Evolutionary conservation across 2,888 invertebrate species (phyloP).

Genomic region (Rapana venosa): DNA sequence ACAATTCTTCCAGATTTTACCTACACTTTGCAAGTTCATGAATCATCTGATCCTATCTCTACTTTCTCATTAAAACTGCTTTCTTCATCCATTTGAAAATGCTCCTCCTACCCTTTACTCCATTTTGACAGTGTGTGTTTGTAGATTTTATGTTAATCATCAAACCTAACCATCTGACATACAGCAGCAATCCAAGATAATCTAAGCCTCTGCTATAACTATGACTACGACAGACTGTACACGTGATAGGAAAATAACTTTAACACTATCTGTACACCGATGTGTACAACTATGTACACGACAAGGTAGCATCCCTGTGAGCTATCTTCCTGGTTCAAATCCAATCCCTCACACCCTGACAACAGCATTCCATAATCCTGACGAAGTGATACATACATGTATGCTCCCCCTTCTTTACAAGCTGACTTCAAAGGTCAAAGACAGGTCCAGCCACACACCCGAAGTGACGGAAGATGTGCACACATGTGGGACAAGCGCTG

Average conservation of each 20-base stretch:
- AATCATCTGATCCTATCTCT: no score
- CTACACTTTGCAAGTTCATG: no score
- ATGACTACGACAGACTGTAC: background rate
- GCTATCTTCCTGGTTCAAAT: background rate
- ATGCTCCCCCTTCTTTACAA: background rate
- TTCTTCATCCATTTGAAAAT: no score
- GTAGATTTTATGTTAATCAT: no score
- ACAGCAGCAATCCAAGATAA: no score
- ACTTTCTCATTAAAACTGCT: no score
- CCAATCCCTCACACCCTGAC: background rate
- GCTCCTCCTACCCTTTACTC: no score
- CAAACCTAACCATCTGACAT: no score
- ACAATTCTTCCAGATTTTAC: no score
- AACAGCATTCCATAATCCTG: background rate
- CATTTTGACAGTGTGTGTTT: no score
- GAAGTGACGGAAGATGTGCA: background rate
- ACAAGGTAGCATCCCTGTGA: background rate
- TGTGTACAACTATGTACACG: slow-evolving; percentile 22
- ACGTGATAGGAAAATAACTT: slow-evolving; percentile 14
- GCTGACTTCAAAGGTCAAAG: background rate
- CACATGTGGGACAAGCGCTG: background rate
- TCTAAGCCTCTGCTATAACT: background rate
- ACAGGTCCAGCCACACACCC: background rate
- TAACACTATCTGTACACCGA: background rate
- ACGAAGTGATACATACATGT: background rate